Percentiles rank a stretch among this genome's conserved stretches.
Evolutionary conservation across 2,888 invertebrate genomes (phyloP).

Genomic region (Alitta virens): DNA sequence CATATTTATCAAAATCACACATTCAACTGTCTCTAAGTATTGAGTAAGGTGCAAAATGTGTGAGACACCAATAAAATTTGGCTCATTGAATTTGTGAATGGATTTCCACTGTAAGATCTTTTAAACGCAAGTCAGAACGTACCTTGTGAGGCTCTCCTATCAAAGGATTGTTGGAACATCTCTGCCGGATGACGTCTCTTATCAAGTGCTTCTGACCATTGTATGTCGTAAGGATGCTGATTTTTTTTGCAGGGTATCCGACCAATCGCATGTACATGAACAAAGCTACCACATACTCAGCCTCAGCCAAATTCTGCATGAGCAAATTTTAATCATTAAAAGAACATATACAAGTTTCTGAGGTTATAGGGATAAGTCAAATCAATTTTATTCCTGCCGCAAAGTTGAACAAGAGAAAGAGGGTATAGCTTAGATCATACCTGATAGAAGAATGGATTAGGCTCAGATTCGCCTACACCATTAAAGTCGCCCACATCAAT

Average conservation of each 20-base stretch:
- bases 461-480: conserved; percentile 94
- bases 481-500: conserved; percentile 96
- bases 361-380: no score
- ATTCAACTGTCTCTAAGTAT: no score
- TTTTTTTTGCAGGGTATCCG: conserved; percentile 94
- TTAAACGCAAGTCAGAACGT: no score
- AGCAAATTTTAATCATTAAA: neutral
- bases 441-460: conserved; percentile 98
- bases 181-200: conserved; percentile 84
- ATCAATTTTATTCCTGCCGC: no score
- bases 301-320: conserved; percentile 64
- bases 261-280: conserved; percentile 98
- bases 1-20: no score
- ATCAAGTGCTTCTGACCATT: conserved; percentile 98
- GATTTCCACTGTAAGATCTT: no score
- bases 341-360: neutral
- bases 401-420: no score
- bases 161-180: conserved; percentile 91
- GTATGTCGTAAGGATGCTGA: conserved; percentile 96
- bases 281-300: conserved; percentile 89
- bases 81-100: no score
- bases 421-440: no score
- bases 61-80: no score
- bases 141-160: conserved; percentile 68
- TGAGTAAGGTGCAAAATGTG: no score